phyloP scores from a whole-genome alignment of 2,888 invertebrate species.

The Stomorhina lunata region DNA sequence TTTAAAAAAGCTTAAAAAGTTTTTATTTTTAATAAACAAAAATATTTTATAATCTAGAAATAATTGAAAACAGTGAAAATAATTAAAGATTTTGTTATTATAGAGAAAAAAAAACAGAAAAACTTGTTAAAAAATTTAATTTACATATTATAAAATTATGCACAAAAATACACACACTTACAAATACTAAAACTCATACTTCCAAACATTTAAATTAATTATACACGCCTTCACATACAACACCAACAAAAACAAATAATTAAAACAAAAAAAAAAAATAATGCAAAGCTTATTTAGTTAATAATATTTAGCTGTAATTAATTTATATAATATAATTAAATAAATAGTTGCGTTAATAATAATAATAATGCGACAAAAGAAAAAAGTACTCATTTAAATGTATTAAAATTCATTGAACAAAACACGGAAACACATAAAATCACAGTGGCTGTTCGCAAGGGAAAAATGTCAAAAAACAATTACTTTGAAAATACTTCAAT shows the following conservation, averaged over 20 bases:
- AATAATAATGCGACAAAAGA: not conserved
- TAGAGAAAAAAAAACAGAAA: not conserved
- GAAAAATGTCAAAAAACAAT: conserved; percentile 68
- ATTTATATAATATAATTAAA: conserved; percentile 47
- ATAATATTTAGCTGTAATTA: conserved; percentile 54
- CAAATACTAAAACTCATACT: conserved; percentile 53
- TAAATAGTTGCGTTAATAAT: not conserved
- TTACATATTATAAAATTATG: conserved; percentile 12
- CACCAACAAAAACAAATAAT: not conserved
- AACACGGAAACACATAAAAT: not conserved
- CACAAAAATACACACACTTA: conserved; percentile 47
- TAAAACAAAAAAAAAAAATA: conserved; percentile 40
- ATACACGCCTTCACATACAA: not conserved
- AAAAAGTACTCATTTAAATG: conserved; percentile 67
- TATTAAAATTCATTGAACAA: not conserved
- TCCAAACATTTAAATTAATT: too few relatives aligned
- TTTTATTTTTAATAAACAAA: conserved; percentile 8
- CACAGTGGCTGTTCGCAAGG: conserved; percentile 68
- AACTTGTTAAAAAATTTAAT: conserved; percentile 39
- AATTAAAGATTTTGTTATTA: conserved; percentile 7
- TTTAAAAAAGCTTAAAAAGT: not conserved
- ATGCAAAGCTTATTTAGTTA: conserved; percentile 57
- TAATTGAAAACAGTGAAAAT: conserved; percentile 14
- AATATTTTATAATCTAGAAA: conserved; percentile 4
- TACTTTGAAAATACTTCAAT: not conserved